Evolutionary conservation across 2,888 invertebrate genomes (phyloP).

Genomic region (Poecilobothrus nobilitatus): DNA sequence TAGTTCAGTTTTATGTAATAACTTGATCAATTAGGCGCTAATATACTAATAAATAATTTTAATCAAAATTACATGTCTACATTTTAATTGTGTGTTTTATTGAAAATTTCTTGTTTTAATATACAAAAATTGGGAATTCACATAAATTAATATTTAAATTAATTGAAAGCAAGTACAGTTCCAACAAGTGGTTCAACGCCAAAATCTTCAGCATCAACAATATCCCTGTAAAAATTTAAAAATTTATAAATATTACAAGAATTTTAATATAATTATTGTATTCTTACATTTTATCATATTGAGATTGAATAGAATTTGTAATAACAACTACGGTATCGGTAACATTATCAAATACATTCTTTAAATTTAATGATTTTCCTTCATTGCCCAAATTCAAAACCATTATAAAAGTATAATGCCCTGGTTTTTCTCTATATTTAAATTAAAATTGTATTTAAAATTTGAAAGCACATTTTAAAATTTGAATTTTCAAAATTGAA

Average conservation of each 20-base stretch:
- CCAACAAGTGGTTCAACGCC: slow-evolving; percentile 25
- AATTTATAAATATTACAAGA: background rate
- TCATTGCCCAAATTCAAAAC: slow-evolving; percentile 47
- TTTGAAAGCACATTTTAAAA: background rate
- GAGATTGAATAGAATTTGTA: slow-evolving; percentile 27
- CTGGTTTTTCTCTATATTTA: slow-evolving; percentile 22
- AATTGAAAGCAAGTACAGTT: slow-evolving; percentile 17
- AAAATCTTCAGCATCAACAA: slow-evolving; percentile 20
- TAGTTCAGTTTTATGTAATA: too few species aligned
- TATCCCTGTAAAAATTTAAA: slow-evolving; percentile 20
- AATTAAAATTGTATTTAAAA: background rate
- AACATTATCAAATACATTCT: slow-evolving; percentile 19
- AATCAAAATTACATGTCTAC: too few species aligned
- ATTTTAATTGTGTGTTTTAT: too few species aligned
- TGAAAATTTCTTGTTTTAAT: too few species aligned
- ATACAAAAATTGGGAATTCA: too few species aligned
- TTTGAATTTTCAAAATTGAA: background rate
- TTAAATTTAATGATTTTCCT: slow-evolving; percentile 42
- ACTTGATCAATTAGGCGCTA: too few species aligned
- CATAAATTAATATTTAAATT: background rate
- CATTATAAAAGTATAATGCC: slow-evolving; percentile 31
- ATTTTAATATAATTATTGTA: background rate
- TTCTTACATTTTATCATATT: slow-evolving; percentile 25
- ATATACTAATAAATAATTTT: too few species aligned
- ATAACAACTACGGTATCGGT: slow-evolving; percentile 24